phyloP scores from a whole-genome alignment of 2,113 vertebrate species.

The Scortum barcoo region DNA sequence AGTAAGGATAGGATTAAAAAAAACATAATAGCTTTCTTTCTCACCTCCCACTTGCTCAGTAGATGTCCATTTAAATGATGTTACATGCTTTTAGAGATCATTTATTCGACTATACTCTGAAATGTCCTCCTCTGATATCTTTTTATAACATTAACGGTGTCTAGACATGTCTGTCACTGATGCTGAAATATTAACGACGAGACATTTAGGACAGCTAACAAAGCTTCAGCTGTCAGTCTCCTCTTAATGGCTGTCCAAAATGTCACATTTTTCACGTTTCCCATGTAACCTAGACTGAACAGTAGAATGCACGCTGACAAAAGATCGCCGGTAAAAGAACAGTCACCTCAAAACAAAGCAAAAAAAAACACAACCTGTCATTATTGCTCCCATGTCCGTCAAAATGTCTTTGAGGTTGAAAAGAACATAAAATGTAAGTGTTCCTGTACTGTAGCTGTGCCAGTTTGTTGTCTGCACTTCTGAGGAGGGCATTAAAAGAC shows the following conservation, averaged over 20 bases:
- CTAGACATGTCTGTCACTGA: conserved; percentile 34
- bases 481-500: background rate
- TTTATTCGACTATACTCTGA: background rate
- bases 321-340: conserved; percentile 22
- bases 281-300: conserved; percentile 12
- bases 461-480: background rate
- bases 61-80: background rate
- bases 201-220: conserved; percentile 43
- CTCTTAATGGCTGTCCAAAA: conserved; percentile 62
- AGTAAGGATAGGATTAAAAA: background rate
- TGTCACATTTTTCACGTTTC: conserved; percentile 49
- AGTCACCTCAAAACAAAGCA: background rate
- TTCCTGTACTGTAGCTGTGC: background rate
- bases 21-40: conserved; percentile 7
- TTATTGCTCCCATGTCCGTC: background rate
- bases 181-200: conserved; percentile 23
- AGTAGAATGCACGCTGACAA: conserved; percentile 16
- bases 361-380: background rate
- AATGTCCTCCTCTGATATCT: background rate
- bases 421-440: background rate
- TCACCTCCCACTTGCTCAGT: conserved; percentile 8
- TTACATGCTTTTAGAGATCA: background rate
- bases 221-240: conserved; percentile 52
- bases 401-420: background rate
- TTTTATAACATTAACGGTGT: conserved; percentile 39